These are phyloP conservation scores for Lasiurus borealis DNA, from an alignment of 2,113 vertebrate genomes.

Conservation along the genomic window DNA sequence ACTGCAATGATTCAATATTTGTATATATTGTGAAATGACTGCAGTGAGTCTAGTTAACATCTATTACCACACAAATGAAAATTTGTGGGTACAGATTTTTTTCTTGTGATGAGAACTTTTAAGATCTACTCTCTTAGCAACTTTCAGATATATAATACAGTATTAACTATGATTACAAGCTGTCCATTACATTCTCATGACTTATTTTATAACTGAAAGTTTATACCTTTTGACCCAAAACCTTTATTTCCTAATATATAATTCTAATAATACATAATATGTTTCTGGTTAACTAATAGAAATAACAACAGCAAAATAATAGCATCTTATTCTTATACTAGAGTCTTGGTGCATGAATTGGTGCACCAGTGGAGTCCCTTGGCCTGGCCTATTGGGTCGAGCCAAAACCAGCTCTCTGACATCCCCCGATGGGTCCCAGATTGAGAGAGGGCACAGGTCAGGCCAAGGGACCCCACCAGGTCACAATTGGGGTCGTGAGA, in stretches of 20 bases:
- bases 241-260: not conserved
- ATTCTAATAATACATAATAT: not conserved
- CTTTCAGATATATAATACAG: not conserved
- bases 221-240: not conserved
- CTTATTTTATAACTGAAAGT: not conserved
- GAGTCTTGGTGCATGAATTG: no score
- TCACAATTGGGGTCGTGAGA: no score
- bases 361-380: no score
- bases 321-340: not conserved
- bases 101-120: not conserved
- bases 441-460: no score
- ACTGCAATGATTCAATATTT: not conserved
- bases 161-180: not conserved
- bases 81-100: not conserved
- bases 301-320: not conserved
- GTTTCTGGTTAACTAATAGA: not conserved
- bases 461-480: no score
- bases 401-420: no score
- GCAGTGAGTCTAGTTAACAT: not conserved
- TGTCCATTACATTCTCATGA: not conserved
- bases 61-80: not conserved
- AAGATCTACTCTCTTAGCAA: conserved; percentile 5
- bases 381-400: no score
- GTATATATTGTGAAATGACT: not conserved
- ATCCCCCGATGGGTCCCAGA: no score